Base-by-base conservation (phyloP, 1,140 invertebrate genomes). In the Sarcophaga bullata region DNA sequence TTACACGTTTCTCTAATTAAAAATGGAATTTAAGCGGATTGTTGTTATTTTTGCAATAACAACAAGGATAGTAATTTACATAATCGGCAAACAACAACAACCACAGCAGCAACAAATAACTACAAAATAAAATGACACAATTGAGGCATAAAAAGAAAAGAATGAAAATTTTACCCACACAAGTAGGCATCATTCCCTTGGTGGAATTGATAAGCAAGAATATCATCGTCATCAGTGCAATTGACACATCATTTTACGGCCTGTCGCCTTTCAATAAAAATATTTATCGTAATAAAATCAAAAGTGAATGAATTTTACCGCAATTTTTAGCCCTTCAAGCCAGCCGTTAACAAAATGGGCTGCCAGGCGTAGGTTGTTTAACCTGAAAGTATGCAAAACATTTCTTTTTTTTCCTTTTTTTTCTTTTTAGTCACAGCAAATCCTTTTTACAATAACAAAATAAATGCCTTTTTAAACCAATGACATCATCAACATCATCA, bases 221-320 rank as follows among this genome's bases (percentile, higher is more conserved):
- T 76, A 82, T 73, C 73, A 52, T 80, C 47, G 13, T 80, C 47
- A 52, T 80, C 85, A 85, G 86, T 90, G 89, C 88, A 87, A 90
- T 90, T 90, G 89, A 90, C 89, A 90, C 89, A 90, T 90, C 89
- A 90, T 90, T 90, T 90, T 86, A 90, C 89, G 89, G 87, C 85
- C 89, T 90, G 88, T 86, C 89, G 89, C 89, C 86, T 89, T 88
- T 90, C 88, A 90, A 90, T 90, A 89, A 88, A 89, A 86, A 86
- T 87, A 88, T 88, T 89, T 87, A 88, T 87, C 85, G 87, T 85
- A 85, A 85, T 84, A 84, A 73, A 73, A 52, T 80, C 50, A 76
- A 49, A 80, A 76, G 49, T 37, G 52, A 49, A 62, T 81, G 68
- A 37, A 82, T 49, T n/a, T 47, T 37, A 54, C 10, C 13, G 62